phyloP scores from a whole-genome alignment of 2,888 invertebrate genomes.

The Xylocampa areola region DNA sequence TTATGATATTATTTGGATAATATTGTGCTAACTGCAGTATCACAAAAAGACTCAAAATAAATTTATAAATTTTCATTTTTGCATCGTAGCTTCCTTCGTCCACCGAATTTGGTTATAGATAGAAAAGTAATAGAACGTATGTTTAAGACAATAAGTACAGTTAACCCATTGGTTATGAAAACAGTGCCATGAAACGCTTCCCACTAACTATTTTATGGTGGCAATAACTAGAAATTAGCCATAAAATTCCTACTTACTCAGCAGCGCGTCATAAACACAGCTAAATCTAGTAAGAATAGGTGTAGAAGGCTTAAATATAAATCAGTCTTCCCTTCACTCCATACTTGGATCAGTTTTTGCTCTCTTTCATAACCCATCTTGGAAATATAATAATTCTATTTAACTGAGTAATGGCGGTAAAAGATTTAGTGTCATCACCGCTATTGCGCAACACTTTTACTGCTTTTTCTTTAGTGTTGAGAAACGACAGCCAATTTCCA shows the following conservation, averaged over 20 bases:
- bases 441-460: conserved; percentile 66
- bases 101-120: conserved; percentile 13
- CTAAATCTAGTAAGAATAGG: conserved; percentile 43
- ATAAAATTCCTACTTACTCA: conserved; percentile 49
- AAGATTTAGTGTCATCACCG: conserved; percentile 60
- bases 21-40: not conserved
- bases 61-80: not conserved
- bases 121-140: conserved; percentile 5
- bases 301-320: conserved; percentile 29
- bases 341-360: conserved; percentile 39
- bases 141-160: conserved; percentile 1
- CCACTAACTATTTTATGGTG: conserved; percentile 15
- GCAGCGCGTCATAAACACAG: conserved; percentile 28
- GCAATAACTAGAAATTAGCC: conserved; percentile 60
- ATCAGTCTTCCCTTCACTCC: conserved; percentile 39
- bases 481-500: conserved; percentile 53
- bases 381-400: conserved; percentile 56
- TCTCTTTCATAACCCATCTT: conserved; percentile 40
- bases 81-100: conserved; percentile 8
- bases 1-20: conserved; percentile 3
- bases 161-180: conserved; percentile 10
- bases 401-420: conserved; percentile 48
- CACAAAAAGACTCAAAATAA: not conserved
- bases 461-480: conserved; percentile 55
- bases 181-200: conserved; percentile 8